A percentile compares a stretch with the other conserved stretches of the same genome.
These are phyloP conservation scores for Ibidorhyncha struthersii DNA, from an alignment of 2,113 vertebrate genomes.

Conservation along the genomic window DNA sequence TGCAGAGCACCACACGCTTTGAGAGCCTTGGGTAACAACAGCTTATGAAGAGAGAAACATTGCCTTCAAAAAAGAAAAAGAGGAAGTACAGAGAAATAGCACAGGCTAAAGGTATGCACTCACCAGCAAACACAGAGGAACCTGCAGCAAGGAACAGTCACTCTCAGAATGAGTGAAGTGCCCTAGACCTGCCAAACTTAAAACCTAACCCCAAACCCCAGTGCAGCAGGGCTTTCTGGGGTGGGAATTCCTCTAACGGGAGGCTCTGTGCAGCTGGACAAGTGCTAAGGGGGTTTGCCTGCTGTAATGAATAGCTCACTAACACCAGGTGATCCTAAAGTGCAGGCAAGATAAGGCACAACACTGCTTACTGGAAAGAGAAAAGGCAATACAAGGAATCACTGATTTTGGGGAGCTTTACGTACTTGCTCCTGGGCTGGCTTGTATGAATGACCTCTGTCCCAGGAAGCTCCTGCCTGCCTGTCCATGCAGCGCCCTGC, in stretches of 20 bases:
- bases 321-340: background rate
- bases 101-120: background rate
- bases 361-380: background rate
- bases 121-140: background rate
- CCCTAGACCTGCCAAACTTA: background rate
- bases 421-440: background rate
- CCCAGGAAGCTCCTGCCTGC: background rate
- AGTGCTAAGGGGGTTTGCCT: background rate
- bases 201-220: background rate
- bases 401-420: background rate
- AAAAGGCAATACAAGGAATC: background rate
- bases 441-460: background rate
- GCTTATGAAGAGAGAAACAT: background rate
- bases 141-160: background rate
- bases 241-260: background rate
- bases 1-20: fast-evolving
- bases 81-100: background rate
- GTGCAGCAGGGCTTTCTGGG: background rate
- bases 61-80: background rate
- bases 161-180: background rate
- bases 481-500: background rate
- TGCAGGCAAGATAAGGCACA: background rate
- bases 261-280: background rate
- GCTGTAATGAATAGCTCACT: background rate
- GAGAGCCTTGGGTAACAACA: background rate